Conservation (phyloP, 2,113 vertebrate genomes). For the Hemicordylus capensis region DNA sequence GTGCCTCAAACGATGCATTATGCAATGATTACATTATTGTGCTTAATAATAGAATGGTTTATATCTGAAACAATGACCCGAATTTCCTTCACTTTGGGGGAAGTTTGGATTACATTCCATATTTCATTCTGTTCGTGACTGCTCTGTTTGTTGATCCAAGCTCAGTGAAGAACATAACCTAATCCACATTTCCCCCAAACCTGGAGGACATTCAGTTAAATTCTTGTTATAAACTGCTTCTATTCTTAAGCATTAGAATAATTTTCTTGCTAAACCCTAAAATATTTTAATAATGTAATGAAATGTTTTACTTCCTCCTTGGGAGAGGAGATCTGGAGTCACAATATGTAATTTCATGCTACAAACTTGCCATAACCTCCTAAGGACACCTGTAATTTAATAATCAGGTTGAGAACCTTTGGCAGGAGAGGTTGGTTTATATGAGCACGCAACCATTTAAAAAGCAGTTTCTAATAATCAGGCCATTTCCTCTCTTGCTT, state of each 20-base stretch:
- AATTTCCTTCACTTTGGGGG: neutral
- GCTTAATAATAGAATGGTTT: constrained; percentile 20
- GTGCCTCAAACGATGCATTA: neutral
- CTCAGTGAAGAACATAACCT: neutral
- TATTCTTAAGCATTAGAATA: constrained; percentile 11
- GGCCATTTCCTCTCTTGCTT: constrained; percentile 24
- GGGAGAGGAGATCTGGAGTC: neutral
- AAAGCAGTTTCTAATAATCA: constrained; percentile 10
- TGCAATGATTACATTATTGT: constrained; percentile 8
- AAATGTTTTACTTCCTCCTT: neutral
- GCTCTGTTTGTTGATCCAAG: constrained; percentile 2
- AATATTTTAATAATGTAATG: constrained; percentile 24
- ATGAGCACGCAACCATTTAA: constrained; percentile 6
- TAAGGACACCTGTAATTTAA: neutral
- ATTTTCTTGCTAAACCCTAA: constrained; percentile 25
- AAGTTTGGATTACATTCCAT: neutral
- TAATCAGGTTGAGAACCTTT: constrained; percentile 18
- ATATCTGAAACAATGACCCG: constrained; percentile 15
- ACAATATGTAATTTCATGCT: neutral
- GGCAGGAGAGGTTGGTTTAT: neutral
- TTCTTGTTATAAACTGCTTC: constrained; percentile 4
- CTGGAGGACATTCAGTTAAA: neutral
- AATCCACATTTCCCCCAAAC: constrained; percentile 16
- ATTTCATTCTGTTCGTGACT: neutral
- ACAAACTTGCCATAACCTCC: neutral